These are phyloP conservation scores for Euclidia mi DNA, from an alignment of 2,888 invertebrate species.

Conservation along the genomic window DNA sequence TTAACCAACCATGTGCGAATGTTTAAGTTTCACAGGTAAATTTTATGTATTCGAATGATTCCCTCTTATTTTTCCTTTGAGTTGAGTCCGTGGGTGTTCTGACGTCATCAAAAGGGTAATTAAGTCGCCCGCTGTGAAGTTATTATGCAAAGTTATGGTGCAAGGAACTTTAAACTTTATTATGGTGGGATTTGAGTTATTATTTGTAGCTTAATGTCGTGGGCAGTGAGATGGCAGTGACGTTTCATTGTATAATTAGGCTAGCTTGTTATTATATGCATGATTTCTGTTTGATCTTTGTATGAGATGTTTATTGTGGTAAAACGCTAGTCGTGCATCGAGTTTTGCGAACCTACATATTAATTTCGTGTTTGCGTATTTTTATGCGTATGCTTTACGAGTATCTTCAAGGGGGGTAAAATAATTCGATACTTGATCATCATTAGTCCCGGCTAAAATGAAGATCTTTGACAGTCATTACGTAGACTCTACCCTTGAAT, in stretches of 20 bases:
- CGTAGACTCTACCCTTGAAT: too few relatives aligned
- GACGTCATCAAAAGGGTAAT: constrained; percentile 24
- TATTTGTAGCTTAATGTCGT: constrained; percentile 9
- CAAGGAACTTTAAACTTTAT: constrained; percentile 17
- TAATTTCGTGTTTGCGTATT: too few relatives aligned
- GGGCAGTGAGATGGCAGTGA: neutral
- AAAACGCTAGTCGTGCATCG: too few relatives aligned
- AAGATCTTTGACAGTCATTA: too few relatives aligned
- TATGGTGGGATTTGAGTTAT: constrained; percentile 11
- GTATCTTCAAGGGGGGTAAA: too few relatives aligned
- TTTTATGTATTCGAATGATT: constrained; percentile 23
- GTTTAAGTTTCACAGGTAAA: constrained; percentile 22
- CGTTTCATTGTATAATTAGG: too few relatives aligned
- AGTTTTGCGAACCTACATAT: too few relatives aligned
- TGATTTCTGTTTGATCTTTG: neutral
- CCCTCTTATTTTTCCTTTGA: constrained; percentile 22
- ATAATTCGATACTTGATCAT: too few relatives aligned
- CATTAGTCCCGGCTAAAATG: too few relatives aligned
- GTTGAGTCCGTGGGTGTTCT: constrained; percentile 5
- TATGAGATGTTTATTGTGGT: too few relatives aligned
- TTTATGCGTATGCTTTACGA: too few relatives aligned
- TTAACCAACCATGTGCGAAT: constrained; percentile 28
- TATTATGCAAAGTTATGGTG: constrained; percentile 24
- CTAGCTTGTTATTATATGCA: neutral
- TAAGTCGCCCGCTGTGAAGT: constrained; percentile 21